phyloP scores from a whole-genome alignment of 2,888 invertebrate species.

The Aphodius sticticus region DNA sequence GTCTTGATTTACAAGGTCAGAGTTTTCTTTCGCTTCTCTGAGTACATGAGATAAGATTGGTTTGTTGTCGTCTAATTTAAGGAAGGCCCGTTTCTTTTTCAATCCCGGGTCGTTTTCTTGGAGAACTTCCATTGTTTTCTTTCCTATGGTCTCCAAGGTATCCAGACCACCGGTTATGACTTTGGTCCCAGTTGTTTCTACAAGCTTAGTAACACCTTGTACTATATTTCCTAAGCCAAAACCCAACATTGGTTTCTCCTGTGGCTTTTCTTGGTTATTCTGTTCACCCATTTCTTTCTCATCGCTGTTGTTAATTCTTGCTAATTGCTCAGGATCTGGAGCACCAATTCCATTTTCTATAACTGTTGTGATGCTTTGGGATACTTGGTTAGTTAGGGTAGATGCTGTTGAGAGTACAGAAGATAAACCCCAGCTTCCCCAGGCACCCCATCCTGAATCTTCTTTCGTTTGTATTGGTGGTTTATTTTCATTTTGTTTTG shows the following conservation, averaged over 20 bases:
- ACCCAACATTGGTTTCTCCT: constrained; percentile 43
- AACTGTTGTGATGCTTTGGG: constrained; percentile 79
- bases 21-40: constrained; percentile 76
- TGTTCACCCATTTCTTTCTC: constrained; percentile 7
- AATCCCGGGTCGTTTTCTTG: constrained; percentile 93
- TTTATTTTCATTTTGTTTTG: constrained; percentile 27
- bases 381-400: constrained; percentile 81
- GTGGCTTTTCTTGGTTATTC: constrained; percentile 19
- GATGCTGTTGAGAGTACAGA: constrained; percentile 79
- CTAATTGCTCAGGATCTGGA: constrained; percentile 83
- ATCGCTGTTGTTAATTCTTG: constrained; percentile 56
- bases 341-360: constrained; percentile 84
- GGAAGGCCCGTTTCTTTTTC: constrained; percentile 77
- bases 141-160: constrained; percentile 91
- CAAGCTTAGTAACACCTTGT: constrained; percentile 74
- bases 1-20: constrained; percentile 67
- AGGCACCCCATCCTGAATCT: constrained; percentile 61
- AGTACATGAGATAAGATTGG: constrained; percentile 71
- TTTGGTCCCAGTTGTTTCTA: constrained; percentile 67
- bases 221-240: constrained; percentile 71
- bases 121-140: constrained; percentile 92
- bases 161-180: constrained; percentile 84
- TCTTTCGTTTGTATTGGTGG: constrained; percentile 22
- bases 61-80: constrained; percentile 70
- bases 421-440: constrained; percentile 81